Evolutionary conservation across 2,113 vertebrate genomes (phyloP).

Genomic region (Eudyptes chrysolophus): DNA sequence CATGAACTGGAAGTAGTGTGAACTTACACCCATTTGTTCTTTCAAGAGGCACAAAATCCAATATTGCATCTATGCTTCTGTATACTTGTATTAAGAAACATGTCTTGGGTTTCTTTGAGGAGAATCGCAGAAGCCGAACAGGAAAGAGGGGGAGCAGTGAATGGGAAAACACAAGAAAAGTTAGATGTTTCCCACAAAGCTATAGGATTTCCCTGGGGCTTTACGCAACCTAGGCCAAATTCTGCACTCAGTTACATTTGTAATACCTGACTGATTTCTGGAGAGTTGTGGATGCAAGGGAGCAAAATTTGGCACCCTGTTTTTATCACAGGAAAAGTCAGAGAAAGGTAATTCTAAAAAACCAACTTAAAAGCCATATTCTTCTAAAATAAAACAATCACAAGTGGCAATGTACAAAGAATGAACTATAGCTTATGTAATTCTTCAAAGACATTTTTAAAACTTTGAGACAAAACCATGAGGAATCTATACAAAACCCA

Average conservation of each 20-base stretch:
- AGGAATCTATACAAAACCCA: neutral
- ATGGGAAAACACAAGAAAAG: neutral
- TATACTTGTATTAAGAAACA: neutral
- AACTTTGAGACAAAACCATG: neutral
- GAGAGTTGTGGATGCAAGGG: neutral
- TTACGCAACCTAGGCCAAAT: neutral
- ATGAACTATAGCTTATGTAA: neutral
- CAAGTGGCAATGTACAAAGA: neutral
- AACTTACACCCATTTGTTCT: neutral
- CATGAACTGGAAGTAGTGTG: neutral
- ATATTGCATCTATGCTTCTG: neutral
- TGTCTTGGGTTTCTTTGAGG: neutral
- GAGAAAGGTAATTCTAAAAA: neutral
- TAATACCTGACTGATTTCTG: neutral
- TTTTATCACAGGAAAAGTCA: neutral
- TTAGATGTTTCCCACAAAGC: constrained; percentile 34
- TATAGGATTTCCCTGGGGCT: constrained; percentile 16
- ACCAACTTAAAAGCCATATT: neutral
- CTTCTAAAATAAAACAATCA: neutral
- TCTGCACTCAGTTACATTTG: neutral
- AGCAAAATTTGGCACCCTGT: neutral
- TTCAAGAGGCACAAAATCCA: neutral
- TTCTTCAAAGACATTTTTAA: neutral
- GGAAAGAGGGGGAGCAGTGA: constrained; percentile 21
- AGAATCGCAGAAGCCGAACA: neutral